phyloP scores from a whole-genome alignment of 1,140 invertebrate species.

The Halesus radiatus region DNA sequence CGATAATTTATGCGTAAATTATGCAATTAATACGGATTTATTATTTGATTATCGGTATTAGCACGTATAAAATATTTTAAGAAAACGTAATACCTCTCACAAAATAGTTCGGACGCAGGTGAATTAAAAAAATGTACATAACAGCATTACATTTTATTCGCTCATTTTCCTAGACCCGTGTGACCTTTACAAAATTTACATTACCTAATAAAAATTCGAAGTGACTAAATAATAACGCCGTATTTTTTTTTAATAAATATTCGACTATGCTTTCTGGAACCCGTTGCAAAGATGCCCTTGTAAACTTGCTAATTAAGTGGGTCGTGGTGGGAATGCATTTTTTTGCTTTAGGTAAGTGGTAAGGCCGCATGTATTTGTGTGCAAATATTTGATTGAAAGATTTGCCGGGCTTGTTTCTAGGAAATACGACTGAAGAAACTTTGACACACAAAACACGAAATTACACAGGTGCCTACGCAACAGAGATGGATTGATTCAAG shows the following conservation, averaged over 20 bases:
- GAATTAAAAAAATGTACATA: no score
- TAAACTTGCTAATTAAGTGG: conserved; percentile 19
- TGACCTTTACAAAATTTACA: conserved; percentile 2
- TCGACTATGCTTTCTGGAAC: neutral
- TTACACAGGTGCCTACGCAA: no score
- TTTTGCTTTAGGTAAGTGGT: neutral
- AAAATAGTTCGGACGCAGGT: no score
- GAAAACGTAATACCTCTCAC: no score
- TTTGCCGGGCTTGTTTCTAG: neutral
- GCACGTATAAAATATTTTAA: no score
- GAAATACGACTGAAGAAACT: conserved; percentile 1
- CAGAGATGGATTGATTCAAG: no score
- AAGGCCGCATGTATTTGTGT: neutral
- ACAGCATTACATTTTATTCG: no score
- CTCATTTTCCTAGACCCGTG: neutral
- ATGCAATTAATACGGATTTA: no score
- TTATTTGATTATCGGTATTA: no score
- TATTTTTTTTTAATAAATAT: neutral
- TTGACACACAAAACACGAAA: no score
- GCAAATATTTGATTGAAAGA: conserved; percentile 8
- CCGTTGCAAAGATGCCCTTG: conserved; percentile 16
- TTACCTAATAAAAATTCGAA: conserved; percentile 13
- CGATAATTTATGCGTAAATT: no score
- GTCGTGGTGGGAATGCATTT: conserved; percentile 9
- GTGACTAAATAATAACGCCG: neutral